A percentile compares a stretch with the other conserved stretches of the same genome.
phyloP scores from a whole-genome alignment of 2,113 vertebrate species.

The Chaetodon trifascialis region DNA sequence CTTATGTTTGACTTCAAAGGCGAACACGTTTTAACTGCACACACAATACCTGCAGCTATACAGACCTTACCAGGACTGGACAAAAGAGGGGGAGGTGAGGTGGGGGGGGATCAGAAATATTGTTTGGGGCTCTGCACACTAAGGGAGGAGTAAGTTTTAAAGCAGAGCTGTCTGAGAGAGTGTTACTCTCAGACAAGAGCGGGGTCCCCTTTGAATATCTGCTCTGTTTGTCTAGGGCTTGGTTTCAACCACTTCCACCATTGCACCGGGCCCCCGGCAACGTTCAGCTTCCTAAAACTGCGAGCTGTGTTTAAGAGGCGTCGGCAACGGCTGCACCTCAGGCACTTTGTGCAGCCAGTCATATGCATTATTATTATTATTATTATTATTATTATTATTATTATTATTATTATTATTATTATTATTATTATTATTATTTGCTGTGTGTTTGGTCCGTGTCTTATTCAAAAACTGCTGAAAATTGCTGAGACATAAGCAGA shows the following conservation, averaged over 20 bases:
- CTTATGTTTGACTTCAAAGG: conserved; percentile 76
- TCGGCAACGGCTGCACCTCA: conserved; percentile 44
- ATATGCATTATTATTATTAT: conserved; percentile 37
- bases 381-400: conserved; percentile 46
- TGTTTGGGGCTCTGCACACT: conserved; percentile 71
- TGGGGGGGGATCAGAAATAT: conserved; percentile 51
- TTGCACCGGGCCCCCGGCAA: conserved; percentile 64
- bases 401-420: background rate
- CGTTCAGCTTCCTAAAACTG: conserved; percentile 52
- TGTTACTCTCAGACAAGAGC: conserved; percentile 52
- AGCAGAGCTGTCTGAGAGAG: conserved; percentile 59
- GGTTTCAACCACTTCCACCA: conserved; percentile 70
- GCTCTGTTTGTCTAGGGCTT: conserved; percentile 69
- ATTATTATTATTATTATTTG: background rate
- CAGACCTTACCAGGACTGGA: conserved; percentile 60
- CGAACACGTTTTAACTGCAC: conserved; percentile 63
- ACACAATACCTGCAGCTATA: conserved; percentile 75
- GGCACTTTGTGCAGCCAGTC: conserved; percentile 36
- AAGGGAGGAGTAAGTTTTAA: conserved; percentile 65
- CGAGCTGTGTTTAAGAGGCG: conserved; percentile 58
- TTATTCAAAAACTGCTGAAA: background rate
- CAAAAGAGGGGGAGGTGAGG: conserved; percentile 44
- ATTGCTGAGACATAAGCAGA: background rate
- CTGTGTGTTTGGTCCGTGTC: background rate
- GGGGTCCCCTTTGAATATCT: conserved; percentile 67